These are phyloP conservation scores for Neosalanx taihuensis DNA, from an alignment of 2,797 vertebrate species.

Conservation along the genomic window DNA sequence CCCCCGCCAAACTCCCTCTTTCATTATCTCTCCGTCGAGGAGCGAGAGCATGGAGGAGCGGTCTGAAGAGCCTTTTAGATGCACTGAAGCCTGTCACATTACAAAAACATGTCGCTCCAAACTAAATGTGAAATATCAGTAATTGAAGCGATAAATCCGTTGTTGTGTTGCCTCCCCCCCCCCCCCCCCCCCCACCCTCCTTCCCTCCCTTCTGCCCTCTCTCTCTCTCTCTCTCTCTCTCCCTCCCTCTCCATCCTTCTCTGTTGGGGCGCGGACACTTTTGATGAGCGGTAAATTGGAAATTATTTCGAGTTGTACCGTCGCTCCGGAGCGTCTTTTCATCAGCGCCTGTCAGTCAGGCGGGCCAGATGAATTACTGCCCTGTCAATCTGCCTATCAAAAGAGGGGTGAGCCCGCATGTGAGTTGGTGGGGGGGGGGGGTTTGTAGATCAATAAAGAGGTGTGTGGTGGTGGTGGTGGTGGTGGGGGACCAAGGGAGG, in stretches of 20 bases:
- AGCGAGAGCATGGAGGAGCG: constrained; percentile 60
- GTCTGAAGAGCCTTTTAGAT: constrained; percentile 83
- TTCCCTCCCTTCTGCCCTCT: constrained; percentile 49
- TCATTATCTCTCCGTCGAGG: constrained; percentile 74
- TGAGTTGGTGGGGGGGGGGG: constrained; percentile 17
- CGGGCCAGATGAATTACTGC: constrained; percentile 82
- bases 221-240: no score
- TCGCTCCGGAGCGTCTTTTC: constrained; percentile 82
- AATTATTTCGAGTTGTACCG: constrained; percentile 85
- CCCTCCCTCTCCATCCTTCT: constrained; percentile 47
- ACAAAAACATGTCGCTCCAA: constrained; percentile 93
- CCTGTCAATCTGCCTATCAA: constrained; percentile 83
- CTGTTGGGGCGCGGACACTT: constrained; percentile 70
- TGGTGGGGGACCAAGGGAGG: constrained; percentile 23
- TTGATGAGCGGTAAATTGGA: constrained; percentile 93
- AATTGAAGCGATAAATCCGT: constrained; percentile 91
- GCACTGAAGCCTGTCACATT: constrained; percentile 89
- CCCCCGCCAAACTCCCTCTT: constrained; percentile 47
- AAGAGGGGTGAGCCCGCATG: constrained; percentile 50
- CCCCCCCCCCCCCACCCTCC: constrained; percentile 30
- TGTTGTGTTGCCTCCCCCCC: constrained; percentile 70
- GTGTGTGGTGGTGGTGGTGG: constrained; percentile 26
- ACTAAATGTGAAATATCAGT: constrained; percentile 94
- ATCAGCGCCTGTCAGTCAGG: constrained; percentile 86
- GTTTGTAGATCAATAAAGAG: constrained; percentile 80